Evolutionary conservation across 2,797 vertebrate species (phyloP), one percentile per base, ranked within the genome.

Genomic region (Uromys caudimaculatus): DNA sequence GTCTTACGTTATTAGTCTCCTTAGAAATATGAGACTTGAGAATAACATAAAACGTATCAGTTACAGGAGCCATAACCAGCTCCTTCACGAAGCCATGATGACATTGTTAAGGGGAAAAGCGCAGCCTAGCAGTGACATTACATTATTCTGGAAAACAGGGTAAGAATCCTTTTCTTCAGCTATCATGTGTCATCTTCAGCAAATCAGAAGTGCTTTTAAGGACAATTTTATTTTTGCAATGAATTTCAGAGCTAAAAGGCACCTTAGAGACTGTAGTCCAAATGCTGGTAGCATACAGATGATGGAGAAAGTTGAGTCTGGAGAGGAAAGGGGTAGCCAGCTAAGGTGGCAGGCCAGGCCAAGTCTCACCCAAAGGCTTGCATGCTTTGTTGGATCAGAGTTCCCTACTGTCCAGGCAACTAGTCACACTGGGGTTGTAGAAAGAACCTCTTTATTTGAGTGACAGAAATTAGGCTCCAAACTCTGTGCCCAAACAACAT

Each of bases 401-500:
- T 32, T 52, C 21, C 17, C 27, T 81, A n/a, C 41, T 71, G 32
- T 13, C 19, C 44, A 21, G 52, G 41, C 50, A 23, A 58, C 62
- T 41, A 85, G 41, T 67, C 56, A 35, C 29, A 16, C 35, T 0
- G 35, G 71, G 44, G 9, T 56, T 73, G 56, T 58, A 77, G 24
- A 38, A 73, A 87, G n/a, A 76, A 29, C 54, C 58, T 73, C 71
- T 93, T 56, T 32, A 73, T 73, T 82, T 77, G 50, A 71, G 44
- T 77, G 78, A 85, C 91, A 94, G 69, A 71, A 13, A 11, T 79
- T 83, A 79, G 87, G 38, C 35, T 77, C 78, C 54, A 93, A 88
- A 83, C 23, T 62, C 86, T 77, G 52, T 24, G 44, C 76, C 14
- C 81, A 64, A 12, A 83, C 54, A 92, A 41, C 19, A 1, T 6